These are phyloP conservation scores for Amniataba percoides DNA, from an alignment of 2,797 vertebrate genomes.

Conservation along the genomic window DNA sequence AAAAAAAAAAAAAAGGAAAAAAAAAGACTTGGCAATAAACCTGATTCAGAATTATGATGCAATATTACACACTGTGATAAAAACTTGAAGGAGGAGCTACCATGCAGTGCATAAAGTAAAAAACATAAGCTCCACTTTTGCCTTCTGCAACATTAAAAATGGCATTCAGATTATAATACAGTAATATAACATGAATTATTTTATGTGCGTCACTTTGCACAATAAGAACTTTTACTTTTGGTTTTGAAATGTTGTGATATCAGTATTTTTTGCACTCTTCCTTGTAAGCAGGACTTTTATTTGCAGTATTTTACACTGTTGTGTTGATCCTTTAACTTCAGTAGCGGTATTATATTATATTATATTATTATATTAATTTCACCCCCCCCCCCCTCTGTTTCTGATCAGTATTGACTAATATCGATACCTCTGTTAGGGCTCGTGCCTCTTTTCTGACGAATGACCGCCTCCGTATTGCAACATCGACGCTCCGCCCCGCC, in stretches of 20 bases:
- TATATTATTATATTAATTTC: too few species aligned
- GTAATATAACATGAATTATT: neutral
- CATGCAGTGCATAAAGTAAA: too few species aligned
- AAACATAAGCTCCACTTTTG: too few species aligned
- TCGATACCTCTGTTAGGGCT: neutral
- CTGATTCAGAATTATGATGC: too few species aligned
- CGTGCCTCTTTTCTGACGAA: conserved; percentile 65
- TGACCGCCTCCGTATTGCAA: conserved; percentile 65
- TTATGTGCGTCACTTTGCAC: neutral
- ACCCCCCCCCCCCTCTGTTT: too few species aligned
- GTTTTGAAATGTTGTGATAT: neutral
- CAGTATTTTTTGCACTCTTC: neutral
- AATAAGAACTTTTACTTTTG: neutral
- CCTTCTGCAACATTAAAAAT: too few species aligned
- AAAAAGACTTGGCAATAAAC: too few species aligned
- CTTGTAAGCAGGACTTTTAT: neutral
- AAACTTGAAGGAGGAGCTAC: too few species aligned
- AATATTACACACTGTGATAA: too few species aligned
- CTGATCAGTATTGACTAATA: neutral
- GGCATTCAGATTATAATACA: neutral
- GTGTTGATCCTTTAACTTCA: neutral
- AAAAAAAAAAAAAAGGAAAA: too few species aligned
- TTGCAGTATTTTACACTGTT: neutral
- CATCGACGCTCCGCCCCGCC: conserved; percentile 64
- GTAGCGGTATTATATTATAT: too few species aligned